Evolutionary conservation across 2,888 invertebrate genomes (phyloP), one percentile per base, ranked within the genome.

Genomic region (Pyrrhia umbra): DNA sequence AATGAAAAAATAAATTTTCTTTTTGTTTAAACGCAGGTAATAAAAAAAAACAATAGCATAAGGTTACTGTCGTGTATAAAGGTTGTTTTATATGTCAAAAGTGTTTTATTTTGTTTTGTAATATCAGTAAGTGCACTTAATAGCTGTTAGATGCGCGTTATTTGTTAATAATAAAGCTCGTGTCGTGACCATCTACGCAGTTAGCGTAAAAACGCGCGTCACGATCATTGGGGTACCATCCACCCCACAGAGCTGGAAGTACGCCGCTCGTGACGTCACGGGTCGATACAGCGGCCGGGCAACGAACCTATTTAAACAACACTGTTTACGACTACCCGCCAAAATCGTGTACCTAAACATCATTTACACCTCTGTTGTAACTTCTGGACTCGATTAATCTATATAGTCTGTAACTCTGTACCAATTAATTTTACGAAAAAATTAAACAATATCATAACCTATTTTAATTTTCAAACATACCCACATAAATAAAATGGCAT

Each of bases 271-370:
- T 85, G 86, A 85, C 88, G 86, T 88, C 85, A 87, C 82, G 80
- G 89, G 80, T 90, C 90, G 89, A 89, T 89, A 88, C 72, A 84
- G 84, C 82, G 80, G 64, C 83, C 85, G 88, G 88, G 80, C 87
- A 86, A 85, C 84, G 86, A 88, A 88, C 89, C 71, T 84, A 79
- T 83, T 78, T 70, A 77, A 79, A 81, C 84, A 82, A 84, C 79
- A 61, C 65, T 57, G 69, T 77, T 81, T 71, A 75, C 76, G 68
- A 75, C 68, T 57, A 59, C 46, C 61, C 59, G 62, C 73, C 77
- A 71, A 80, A 81, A 76, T 70, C 59, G 40, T 70, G 62, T 59
- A 51, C 52, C 46, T 46, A 55, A 51, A 56, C 25, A 40, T 52
- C 20, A 63, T 57, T 55, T 60, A 74, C 34, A 47, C 43, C 39